These are phyloP conservation scores for Myotis davidii DNA, from an alignment of 2,113 vertebrate species.

Conservation along the genomic window DNA sequence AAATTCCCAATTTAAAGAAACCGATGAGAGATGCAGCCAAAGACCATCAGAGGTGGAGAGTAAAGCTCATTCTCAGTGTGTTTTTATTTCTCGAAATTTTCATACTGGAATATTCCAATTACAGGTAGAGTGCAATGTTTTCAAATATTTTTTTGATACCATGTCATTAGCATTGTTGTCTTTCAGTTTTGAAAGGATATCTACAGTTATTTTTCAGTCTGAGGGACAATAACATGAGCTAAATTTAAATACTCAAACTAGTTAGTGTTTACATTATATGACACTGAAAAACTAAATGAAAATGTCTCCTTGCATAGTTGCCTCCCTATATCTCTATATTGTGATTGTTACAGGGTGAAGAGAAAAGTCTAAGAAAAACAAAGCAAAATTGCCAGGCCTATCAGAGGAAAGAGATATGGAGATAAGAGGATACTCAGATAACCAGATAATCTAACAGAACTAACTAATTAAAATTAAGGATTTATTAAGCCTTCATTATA, in stretches of 20 bases:
- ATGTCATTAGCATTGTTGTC: not conserved
- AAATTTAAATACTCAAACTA: constrained; percentile 40
- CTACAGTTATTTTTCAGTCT: constrained; percentile 15
- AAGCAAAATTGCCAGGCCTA: constrained; percentile 8
- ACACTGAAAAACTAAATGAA: constrained; percentile 51
- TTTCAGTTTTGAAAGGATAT: constrained; percentile 31
- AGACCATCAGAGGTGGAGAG: not conserved
- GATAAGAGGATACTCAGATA: constrained; percentile 16
- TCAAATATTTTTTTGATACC: constrained; percentile 26
- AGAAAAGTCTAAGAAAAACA: not conserved
- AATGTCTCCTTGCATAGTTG: not conserved
- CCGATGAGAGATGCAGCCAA: constrained; percentile 47
- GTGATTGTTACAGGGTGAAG: not conserved
- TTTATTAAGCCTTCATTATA: not conserved
- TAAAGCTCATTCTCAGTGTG: constrained; percentile 50
- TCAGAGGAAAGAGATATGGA: not conserved
- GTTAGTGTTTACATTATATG: not conserved
- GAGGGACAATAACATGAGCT: not conserved
- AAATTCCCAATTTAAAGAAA: constrained; percentile 40
- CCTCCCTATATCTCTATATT: not conserved
- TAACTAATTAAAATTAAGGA: constrained; percentile 40
- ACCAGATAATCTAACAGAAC: not conserved
- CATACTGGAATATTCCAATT: constrained; percentile 58
- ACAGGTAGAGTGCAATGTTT: constrained; percentile 67
- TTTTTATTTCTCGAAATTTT: constrained; percentile 80